Evolutionary conservation across 2,888 invertebrate species (phyloP), one percentile per base, ranked within the genome.

Genomic region (Amorpha juglandis): DNA sequence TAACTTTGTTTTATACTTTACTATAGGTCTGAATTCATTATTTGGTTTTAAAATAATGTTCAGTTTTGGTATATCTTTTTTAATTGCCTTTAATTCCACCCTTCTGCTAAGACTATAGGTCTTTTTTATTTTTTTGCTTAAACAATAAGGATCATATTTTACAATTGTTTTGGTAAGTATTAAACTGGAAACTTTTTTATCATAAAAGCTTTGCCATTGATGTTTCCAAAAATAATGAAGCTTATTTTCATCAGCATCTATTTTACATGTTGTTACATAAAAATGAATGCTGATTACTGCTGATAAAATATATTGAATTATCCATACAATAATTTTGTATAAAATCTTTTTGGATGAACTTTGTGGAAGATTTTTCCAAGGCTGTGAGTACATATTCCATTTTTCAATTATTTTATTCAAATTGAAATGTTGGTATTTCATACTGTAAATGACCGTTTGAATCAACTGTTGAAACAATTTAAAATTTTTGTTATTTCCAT

Each of bases 171-270:
- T 87, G 8, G 77, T 77, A n/a, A 76, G 77, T 33, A 89, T 66
- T 85, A 93, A 84, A 65, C 81, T 79, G 11, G 81, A 79, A 47
- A 93, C 76, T 67, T 87, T 84, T 72, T 81, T 87, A 64, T 93
- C 91, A 77, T 88, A 91, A 73, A 87, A 91, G 68, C 90, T 87
- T 74, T 94, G 93, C 94, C 94, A 94, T 51, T 89, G 79, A 62
- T 78, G 72, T 80, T 91, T 93, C 82, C 85, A 86, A 75, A 91
- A 93, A 71, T 82, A 94, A 79, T 88, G 79, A 42, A 93, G 80
- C 76, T 89, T 91, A 70, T 91, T 86, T 76, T 93, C 91, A 78
- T 93, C 87, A 0, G 79, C 73, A 71, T 91, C 88, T 12, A 89
- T 70, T 82, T 91, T 92, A 62, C 88, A 87, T 53, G 89, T 88